A percentile compares a stretch with the other conserved stretches of the same genome.
Conservation (phyloP, 2,888 invertebrate species). For the Drosophila fulvimacula region DNA sequence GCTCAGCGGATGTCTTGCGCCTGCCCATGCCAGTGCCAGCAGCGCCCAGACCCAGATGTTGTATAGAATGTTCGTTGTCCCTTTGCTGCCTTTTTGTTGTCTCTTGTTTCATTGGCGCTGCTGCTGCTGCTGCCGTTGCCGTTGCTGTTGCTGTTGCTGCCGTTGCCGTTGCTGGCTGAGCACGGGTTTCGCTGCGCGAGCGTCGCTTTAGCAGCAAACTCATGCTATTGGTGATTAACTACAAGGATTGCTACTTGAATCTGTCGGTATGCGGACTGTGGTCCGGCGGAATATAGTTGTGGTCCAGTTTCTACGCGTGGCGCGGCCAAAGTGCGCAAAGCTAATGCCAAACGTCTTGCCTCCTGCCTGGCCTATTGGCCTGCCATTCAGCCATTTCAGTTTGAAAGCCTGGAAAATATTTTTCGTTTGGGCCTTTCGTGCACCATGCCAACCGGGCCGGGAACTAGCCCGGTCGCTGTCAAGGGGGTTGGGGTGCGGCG, state of each 20-base stretch:
- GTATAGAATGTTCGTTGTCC: constrained; percentile 37
- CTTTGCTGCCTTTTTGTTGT: constrained; percentile 23
- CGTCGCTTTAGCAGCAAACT: constrained; percentile 74
- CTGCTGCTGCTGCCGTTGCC: neutral
- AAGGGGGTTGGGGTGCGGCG: no score
- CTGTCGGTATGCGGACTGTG: neutral
- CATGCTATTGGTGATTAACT: constrained; percentile 31
- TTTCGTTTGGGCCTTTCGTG: constrained; percentile 81
- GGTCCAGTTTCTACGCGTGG: constrained; percentile 25
- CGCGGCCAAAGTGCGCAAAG: constrained; percentile 43
- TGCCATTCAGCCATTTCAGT: constrained; percentile 2
- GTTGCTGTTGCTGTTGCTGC: constrained; percentile 15
- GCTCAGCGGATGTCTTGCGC: constrained; percentile 91
- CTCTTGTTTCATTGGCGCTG: constrained; percentile 17
- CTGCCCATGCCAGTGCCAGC: constrained; percentile 53
- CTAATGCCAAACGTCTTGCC: constrained; percentile 39
- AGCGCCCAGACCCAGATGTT: constrained; percentile 14
- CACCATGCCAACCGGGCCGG: constrained; percentile 81
- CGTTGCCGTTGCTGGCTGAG: constrained; percentile 19
- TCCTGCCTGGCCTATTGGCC: constrained; percentile 23
- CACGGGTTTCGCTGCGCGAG: constrained; percentile 76
- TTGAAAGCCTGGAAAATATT: constrained; percentile 57
- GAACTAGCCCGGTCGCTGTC: neutral
- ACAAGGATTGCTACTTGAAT: neutral
- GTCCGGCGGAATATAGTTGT: neutral